Conservation (phyloP, 2,888 invertebrate genomes). For the Euphydryas editha region DNA sequence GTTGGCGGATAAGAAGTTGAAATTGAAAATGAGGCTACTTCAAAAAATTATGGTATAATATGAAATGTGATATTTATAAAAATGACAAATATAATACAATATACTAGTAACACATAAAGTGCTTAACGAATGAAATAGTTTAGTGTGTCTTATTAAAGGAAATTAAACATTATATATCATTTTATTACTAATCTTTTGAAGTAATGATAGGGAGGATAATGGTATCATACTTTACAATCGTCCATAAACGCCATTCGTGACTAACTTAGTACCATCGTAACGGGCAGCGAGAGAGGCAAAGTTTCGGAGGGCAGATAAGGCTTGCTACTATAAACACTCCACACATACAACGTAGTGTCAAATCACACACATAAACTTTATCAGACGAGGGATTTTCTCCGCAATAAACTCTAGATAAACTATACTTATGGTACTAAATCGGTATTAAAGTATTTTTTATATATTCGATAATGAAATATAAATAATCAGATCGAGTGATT, state of each 20-base stretch:
- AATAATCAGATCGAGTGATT: background rate
- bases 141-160: too few species aligned
- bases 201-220: constrained; percentile 2
- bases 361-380: constrained; percentile 47
- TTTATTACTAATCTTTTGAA: too few species aligned
- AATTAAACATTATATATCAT: too few species aligned
- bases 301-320: constrained; percentile 46
- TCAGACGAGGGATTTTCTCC: constrained; percentile 39
- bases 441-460: constrained; percentile 11
- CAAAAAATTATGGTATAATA: too few species aligned
- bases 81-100: too few species aligned
- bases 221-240: constrained; percentile 12
- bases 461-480: background rate
- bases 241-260: constrained; percentile 10
- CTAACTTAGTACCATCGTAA: constrained; percentile 28
- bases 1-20: too few species aligned
- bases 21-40: too few species aligned
- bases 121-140: too few species aligned
- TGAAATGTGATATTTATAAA: too few species aligned
- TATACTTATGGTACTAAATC: constrained; percentile 1
- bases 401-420: constrained; percentile 38
- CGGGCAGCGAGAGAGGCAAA: constrained; percentile 32
- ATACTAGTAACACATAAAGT: too few species aligned
- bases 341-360: constrained; percentile 42
- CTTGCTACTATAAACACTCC: constrained; percentile 47